Percentiles rank a stretch among this genome's conserved stretches.
Conservation (phyloP, 2,797 vertebrate species). For the Phalanger gymnotis region DNA sequence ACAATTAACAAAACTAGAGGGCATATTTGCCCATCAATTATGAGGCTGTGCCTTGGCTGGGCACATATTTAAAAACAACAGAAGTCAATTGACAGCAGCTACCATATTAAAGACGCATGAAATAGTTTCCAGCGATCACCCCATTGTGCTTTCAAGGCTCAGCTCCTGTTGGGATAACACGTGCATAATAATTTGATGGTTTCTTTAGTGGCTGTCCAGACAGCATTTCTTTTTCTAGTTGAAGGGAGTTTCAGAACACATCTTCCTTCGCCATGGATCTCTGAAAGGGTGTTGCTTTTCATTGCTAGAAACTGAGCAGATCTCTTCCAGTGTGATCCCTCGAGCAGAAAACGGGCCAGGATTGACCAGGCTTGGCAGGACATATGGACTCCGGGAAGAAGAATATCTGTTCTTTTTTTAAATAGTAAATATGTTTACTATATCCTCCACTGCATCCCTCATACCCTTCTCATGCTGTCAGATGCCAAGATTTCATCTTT, state of each 20-base stretch:
- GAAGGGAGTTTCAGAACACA: background rate
- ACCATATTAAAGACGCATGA: background rate
- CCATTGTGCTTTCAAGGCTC: background rate
- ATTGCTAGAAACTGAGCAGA: no score
- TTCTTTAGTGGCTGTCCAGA: background rate
- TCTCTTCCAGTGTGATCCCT: background rate
- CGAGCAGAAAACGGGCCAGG: background rate
- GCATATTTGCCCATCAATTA: slow-evolving; percentile 3
- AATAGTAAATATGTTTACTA: background rate
- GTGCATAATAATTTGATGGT: background rate
- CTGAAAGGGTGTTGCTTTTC: background rate
- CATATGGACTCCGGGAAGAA: background rate
- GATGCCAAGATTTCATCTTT: background rate
- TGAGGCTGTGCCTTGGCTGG: slow-evolving; percentile 9
- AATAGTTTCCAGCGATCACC: background rate
- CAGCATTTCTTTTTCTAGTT: background rate
- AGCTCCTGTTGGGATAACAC: background rate
- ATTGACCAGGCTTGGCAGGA: background rate
- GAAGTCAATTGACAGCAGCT: background rate
- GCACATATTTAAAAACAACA: background rate
- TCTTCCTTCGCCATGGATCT: background rate
- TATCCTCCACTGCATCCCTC: background rate
- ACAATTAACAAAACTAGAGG: slow-evolving; percentile 42
- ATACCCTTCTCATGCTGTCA: background rate
- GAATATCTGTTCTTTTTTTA: background rate